Evolutionary conservation across 2,888 invertebrate species (phyloP).

Genomic region (Drosophila recens): DNA sequence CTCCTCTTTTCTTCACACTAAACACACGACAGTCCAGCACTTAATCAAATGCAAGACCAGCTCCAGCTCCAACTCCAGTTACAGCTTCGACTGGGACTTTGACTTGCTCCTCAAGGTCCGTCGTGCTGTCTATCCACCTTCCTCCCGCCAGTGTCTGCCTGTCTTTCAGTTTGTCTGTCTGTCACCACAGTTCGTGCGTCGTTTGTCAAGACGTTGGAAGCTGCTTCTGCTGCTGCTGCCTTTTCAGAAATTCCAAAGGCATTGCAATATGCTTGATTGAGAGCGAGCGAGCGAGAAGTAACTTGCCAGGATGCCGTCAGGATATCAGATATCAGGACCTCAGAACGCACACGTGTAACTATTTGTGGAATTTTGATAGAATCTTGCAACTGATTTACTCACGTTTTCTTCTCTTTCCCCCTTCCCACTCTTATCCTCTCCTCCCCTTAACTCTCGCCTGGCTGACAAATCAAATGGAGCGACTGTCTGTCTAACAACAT

Average conservation of each 20-base stretch:
- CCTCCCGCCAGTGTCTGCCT: background rate
- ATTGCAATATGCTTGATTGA: conserved; percentile 73
- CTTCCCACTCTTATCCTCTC: no score
- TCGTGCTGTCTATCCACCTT: background rate
- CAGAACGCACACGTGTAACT: conserved; percentile 52
- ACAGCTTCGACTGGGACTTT: conserved; percentile 16
- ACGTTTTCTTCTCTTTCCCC: conserved; percentile 31
- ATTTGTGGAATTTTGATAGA: conserved; percentile 75
- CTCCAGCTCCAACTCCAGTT: conserved; percentile 8
- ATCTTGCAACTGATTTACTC: conserved; percentile 67
- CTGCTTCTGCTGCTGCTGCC: conserved; percentile 22
- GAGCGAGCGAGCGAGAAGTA: conserved; percentile 48
- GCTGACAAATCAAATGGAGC: conserved; percentile 21
- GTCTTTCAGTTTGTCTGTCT: conserved; percentile 14
- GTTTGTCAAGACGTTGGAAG: conserved; percentile 43
- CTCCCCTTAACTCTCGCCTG: no score
- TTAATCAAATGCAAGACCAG: conserved; percentile 70
- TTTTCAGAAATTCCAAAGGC: conserved; percentile 42
- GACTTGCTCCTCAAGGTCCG: background rate
- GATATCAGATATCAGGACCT: background rate
- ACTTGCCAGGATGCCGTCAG: conserved; percentile 9
- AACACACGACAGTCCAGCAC: conserved; percentile 62
- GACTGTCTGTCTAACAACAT: conserved; percentile 12
- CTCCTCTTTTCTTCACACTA: conserved; percentile 53
- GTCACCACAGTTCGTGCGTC: conserved; percentile 14